Percentiles rank a stretch among this genome's conserved stretches.
phyloP scores from a whole-genome alignment of 2,797 vertebrate genomes.

The Nannoperca obscura region DNA sequence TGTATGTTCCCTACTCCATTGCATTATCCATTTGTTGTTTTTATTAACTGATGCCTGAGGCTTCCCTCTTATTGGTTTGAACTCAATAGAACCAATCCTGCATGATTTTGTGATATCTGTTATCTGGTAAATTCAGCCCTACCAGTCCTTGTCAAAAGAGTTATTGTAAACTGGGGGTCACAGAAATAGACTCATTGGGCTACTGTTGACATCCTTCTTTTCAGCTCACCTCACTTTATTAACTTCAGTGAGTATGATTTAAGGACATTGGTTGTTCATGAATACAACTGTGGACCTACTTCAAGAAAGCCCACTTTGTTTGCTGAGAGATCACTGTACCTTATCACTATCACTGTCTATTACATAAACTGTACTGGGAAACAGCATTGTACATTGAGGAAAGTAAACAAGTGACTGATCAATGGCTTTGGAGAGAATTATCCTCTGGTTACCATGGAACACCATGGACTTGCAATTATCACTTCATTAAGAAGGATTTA shows the following conservation, averaged over 20 bases:
- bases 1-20: conserved; percentile 18
- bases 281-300: conserved; percentile 12
- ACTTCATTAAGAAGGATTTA: conserved; percentile 34
- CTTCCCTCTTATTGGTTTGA: conserved; percentile 47
- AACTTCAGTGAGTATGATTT: conserved; percentile 25
- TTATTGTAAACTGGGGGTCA: conserved; percentile 19
- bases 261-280: conserved; percentile 34
- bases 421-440: conserved; percentile 38
- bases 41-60: conserved; percentile 32
- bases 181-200: conserved; percentile 30
- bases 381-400: conserved; percentile 24
- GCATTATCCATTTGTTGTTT: conserved; percentile 26
- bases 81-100: conserved; percentile 50
- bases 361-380: conserved; percentile 21
- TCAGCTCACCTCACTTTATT: conserved; percentile 7
- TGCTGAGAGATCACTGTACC: conserved; percentile 9
- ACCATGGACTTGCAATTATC: conserved; percentile 38
- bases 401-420: conserved; percentile 45
- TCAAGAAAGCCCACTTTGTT: conserved; percentile 35
- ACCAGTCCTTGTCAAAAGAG: conserved; percentile 34
- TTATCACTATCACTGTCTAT: not conserved
- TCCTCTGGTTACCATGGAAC: conserved; percentile 34
- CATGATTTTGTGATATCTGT: conserved; percentile 59
- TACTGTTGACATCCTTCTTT: conserved; percentile 36
- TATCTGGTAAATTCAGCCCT: conserved; percentile 16